Conservation (phyloP, 37 sponge, comb jelly and placozoan genomes). For the Aplysina aerophoba region DNA sequence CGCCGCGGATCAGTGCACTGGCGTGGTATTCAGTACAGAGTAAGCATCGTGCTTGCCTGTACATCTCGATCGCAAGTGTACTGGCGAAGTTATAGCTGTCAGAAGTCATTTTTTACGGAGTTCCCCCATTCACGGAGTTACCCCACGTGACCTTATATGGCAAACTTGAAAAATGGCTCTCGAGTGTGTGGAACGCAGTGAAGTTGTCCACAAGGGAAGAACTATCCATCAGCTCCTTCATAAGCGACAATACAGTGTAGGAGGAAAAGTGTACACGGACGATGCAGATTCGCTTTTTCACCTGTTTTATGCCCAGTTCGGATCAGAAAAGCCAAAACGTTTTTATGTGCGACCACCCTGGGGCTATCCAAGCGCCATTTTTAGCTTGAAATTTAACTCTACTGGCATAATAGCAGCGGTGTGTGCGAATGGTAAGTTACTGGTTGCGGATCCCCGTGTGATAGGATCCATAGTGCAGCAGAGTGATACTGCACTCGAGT, state of each 20-base stretch:
- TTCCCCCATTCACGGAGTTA: too few species aligned
- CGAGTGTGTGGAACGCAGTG: too few species aligned
- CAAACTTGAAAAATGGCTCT: too few species aligned
- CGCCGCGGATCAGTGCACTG: too few species aligned
- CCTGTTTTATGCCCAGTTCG: background rate
- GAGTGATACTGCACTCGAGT: background rate
- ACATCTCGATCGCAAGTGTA: too few species aligned
- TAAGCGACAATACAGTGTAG: background rate
- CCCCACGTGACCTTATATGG: too few species aligned
- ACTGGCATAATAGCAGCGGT: background rate
- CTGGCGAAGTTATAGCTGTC: too few species aligned
- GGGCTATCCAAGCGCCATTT: background rate
- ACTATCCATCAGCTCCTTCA: too few species aligned
- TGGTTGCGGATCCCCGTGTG: conserved; percentile 5
- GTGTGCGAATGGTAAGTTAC: conserved; percentile 5
- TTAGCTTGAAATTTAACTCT: background rate
- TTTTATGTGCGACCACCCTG: background rate
- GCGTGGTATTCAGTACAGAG: too few species aligned
- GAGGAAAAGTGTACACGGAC: background rate
- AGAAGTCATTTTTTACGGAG: too few species aligned
- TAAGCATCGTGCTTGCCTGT: too few species aligned
- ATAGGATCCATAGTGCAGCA: background rate
- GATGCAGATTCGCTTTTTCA: background rate
- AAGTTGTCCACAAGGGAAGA: too few species aligned
- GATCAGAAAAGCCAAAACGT: background rate